Conservation (phyloP, 1,140 invertebrate species). For the Aphaenogaster ashmeadi region DNA sequence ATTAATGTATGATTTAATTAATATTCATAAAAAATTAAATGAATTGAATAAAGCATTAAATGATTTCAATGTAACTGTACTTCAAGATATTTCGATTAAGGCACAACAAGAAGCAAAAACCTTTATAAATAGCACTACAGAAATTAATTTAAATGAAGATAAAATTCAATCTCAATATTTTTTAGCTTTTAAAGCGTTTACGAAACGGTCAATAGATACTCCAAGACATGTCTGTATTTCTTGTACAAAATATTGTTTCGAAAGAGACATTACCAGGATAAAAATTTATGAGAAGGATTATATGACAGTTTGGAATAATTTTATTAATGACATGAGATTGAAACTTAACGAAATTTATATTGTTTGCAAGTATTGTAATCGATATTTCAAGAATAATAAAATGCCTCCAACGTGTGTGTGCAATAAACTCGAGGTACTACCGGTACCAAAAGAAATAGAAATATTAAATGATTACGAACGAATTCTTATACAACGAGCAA, state of each 20-base stretch:
- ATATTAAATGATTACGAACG: constrained; percentile 11
- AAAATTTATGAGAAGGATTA: not conserved
- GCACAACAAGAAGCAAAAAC: not conserved
- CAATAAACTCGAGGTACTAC: not conserved
- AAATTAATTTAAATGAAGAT: constrained; percentile 9
- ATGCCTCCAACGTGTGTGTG: not conserved
- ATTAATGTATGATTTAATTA: constrained; percentile 19
- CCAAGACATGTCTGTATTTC: not conserved
- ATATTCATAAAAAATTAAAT: not conserved
- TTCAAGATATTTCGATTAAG: not conserved
- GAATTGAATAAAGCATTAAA: not conserved
- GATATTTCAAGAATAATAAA: constrained; percentile 24
- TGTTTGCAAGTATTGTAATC: constrained; percentile 3
- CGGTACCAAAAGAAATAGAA: not conserved
- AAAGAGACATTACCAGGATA: not conserved
- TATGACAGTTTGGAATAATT: not conserved
- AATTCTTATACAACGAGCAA: constrained; percentile 77
- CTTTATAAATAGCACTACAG: not conserved
- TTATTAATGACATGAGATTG: not conserved
- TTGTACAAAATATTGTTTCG: constrained; percentile 12
- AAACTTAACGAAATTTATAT: not conserved
- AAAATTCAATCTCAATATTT: not conserved
- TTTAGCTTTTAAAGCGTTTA: not conserved
- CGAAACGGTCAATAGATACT: not conserved
- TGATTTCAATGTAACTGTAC: not conserved